Conservation (phyloP, 1,140 invertebrate genomes). For the Triops longicaudatus region DNA sequence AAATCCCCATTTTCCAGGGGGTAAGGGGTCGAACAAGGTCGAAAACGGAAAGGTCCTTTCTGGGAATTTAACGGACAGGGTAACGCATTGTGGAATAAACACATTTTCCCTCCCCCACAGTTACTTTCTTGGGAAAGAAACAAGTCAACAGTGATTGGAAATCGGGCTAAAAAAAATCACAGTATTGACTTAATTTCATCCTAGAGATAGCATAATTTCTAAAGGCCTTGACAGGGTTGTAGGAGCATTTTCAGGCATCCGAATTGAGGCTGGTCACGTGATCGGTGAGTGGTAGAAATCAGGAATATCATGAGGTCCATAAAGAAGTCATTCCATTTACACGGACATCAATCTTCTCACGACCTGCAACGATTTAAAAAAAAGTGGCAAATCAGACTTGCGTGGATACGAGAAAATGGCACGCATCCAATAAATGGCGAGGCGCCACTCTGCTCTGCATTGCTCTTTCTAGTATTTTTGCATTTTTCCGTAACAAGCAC, state of each 20-base stretch:
- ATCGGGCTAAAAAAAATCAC: neutral
- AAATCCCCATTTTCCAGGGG: neutral
- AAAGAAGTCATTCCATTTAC: neutral
- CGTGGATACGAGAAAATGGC: neutral
- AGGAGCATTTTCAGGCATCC: neutral
- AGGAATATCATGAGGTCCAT: neutral
- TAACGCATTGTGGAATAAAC: neutral
- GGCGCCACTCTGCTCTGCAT: neutral
- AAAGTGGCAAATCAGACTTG: neutral
- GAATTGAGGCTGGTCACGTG: neutral
- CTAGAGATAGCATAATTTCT: neutral
- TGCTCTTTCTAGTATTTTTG: neutral
- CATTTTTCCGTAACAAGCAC: neutral
- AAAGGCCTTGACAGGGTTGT: neutral
- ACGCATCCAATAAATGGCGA: neutral
- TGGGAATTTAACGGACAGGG: neutral
- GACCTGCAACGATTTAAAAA: neutral
- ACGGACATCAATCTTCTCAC: neutral
- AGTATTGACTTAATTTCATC: neutral
- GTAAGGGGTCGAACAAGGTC: neutral
- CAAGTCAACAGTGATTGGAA: constrained; percentile 4
- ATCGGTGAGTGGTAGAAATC: neutral
- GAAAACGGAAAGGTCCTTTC: neutral
- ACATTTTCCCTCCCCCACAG: neutral
- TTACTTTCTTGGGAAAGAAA: neutral